Conservation (phyloP, 2,113 vertebrate genomes). For the Coracopsis vasa region DNA sequence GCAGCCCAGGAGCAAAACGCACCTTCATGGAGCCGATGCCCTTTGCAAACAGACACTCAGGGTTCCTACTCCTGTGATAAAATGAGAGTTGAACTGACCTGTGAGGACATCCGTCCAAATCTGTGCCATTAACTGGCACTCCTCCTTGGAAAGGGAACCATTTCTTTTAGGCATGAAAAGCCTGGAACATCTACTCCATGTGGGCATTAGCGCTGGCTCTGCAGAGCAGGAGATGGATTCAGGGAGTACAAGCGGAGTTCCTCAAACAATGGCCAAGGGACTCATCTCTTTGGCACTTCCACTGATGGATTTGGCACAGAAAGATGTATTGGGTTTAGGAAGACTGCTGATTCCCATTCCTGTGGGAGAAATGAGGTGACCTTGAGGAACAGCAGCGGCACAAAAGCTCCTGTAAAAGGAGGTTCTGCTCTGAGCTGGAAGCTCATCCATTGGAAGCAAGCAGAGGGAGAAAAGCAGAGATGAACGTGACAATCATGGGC, state of each 20-base stretch:
- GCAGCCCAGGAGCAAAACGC: not conserved
- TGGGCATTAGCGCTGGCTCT: not conserved
- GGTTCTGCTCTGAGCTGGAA: not conserved
- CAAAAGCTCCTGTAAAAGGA: not conserved
- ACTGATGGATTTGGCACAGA: not conserved
- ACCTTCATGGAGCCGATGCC: not conserved
- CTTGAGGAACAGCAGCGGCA: not conserved
- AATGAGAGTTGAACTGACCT: not conserved
- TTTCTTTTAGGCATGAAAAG: not conserved
- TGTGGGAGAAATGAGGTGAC: slow-evolving; percentile 1
- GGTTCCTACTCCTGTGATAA: not conserved
- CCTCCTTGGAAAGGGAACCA: not conserved
- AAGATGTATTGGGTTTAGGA: not conserved
- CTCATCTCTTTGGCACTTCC: not conserved
- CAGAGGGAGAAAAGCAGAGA: not conserved
- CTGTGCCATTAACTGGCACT: not conserved
- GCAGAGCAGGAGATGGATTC: not conserved
- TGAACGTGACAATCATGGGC: not conserved
- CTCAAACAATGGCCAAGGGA: not conserved
- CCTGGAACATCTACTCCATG: not conserved
- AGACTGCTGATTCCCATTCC: slow-evolving; percentile 22
- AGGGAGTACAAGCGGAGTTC: not conserved
- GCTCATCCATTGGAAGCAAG: not conserved
- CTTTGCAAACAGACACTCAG: not conserved
- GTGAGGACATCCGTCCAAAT: not conserved